phyloP scores from a whole-genome alignment of 1,140 invertebrate genomes.

The Cydia strobilella region DNA sequence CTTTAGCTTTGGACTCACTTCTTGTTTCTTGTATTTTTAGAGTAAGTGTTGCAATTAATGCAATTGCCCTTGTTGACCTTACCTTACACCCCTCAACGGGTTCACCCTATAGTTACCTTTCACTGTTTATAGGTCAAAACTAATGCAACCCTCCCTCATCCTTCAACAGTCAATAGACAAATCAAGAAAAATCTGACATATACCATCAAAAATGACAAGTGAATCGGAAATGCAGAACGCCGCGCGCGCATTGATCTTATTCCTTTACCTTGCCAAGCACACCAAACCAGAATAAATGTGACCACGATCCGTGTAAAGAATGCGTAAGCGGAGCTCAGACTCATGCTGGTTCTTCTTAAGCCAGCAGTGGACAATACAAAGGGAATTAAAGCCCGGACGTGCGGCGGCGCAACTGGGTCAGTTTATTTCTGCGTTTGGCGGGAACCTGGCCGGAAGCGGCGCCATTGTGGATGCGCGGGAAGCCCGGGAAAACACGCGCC shows the following conservation, averaged over 20 bases:
- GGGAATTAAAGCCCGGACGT: conserved; percentile 59
- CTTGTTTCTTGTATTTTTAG: too few species aligned
- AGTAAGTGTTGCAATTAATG: too few species aligned
- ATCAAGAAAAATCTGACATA: conserved; percentile 60
- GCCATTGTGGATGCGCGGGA: conserved; percentile 76
- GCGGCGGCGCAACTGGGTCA: conserved; percentile 73
- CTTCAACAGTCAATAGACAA: conserved; percentile 1
- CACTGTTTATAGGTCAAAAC: not conserved
- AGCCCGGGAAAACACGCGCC: conserved; percentile 70
- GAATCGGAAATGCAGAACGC: conserved; percentile 72
- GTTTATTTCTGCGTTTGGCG: conserved; percentile 78
- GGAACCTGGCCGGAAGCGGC: conserved; percentile 75
- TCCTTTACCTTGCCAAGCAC: not conserved
- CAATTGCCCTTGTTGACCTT: too few species aligned
- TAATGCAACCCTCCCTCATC: not conserved
- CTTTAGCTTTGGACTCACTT: too few species aligned
- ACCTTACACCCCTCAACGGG: too few species aligned
- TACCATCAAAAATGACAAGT: conserved; percentile 72
- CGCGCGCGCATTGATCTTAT: conserved; percentile 39
- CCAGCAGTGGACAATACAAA: not conserved
- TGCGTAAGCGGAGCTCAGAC: not conserved
- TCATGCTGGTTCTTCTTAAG: conserved; percentile 6
- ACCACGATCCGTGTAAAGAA: not conserved
- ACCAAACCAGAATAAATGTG: not conserved
- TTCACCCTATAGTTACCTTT: too few species aligned